phyloP scores from a whole-genome alignment of 2,113 vertebrate species.

The Megaleporinus macrocephalus region DNA sequence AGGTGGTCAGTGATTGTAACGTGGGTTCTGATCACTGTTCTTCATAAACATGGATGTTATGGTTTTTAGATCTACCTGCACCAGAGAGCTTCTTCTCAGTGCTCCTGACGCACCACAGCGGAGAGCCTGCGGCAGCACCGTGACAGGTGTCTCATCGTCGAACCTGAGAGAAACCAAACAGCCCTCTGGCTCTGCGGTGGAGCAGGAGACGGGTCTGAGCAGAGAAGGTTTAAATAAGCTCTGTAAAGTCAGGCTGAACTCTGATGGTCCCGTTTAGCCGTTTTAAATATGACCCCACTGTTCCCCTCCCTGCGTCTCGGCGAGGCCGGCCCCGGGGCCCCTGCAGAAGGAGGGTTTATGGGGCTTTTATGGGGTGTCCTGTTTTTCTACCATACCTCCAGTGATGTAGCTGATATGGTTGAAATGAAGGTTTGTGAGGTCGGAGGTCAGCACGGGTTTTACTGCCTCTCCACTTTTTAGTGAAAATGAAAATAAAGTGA shows the following conservation, averaged over 20 bases:
- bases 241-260: constrained; percentile 62
- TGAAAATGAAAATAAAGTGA: constrained; percentile 58
- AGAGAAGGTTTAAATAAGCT: constrained; percentile 31
- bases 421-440: constrained; percentile 67
- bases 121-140: not conserved
- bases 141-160: not conserved
- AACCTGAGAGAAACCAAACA: not conserved
- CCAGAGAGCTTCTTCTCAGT: not conserved
- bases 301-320: constrained; percentile 63
- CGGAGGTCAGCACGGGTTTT: constrained; percentile 65
- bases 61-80: not conserved
- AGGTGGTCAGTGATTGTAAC: too few species aligned
- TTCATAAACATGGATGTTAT: too few species aligned
- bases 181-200: not conserved
- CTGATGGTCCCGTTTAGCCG: constrained; percentile 50
- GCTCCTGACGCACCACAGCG: too few species aligned
- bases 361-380: constrained; percentile 74
- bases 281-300: constrained; percentile 60
- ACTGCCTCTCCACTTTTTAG: constrained; percentile 64
- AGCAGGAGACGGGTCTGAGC: constrained; percentile 8
- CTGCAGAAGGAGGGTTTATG: constrained; percentile 68
- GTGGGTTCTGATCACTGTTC: too few species aligned
- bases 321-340: constrained; percentile 60
- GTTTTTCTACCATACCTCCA: constrained; percentile 71
- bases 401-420: constrained; percentile 72